Evolutionary conservation across 2,797 vertebrate species (phyloP).

Genomic region (Hydrolagus colliei): DNA sequence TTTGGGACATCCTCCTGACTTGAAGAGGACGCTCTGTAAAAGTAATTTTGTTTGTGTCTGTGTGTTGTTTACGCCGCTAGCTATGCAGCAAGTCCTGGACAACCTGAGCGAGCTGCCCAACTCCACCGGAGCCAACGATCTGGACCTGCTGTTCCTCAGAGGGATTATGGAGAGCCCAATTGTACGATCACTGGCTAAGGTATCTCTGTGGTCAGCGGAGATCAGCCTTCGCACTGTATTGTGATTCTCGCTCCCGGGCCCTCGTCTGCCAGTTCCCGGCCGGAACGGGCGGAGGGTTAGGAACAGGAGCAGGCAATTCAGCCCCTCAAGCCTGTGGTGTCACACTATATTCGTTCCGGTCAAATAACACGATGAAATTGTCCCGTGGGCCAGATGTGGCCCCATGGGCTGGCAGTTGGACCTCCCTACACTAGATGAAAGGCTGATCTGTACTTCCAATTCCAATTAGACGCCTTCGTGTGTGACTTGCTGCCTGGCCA

Average conservation of each 20-base stretch:
- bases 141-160: slow-evolving; percentile 91
- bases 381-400: too few relatives aligned
- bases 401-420: too few relatives aligned
- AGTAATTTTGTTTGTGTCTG: not conserved
- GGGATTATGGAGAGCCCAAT: slow-evolving; percentile 96
- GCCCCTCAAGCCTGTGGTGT: not conserved
- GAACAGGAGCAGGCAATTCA: too few relatives aligned
- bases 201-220: slow-evolving; percentile 35
- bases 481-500: too few relatives aligned
- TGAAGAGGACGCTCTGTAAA: not conserved
- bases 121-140: slow-evolving; percentile 78
- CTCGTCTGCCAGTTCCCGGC: not conserved
- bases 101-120: slow-evolving; percentile 81
- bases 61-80: slow-evolving; percentile 46
- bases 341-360: too few relatives aligned
- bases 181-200: slow-evolving; percentile 64
- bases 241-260: too few relatives aligned
- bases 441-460: too few relatives aligned
- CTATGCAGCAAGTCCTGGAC: slow-evolving; percentile 88
- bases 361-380: too few relatives aligned
- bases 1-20: too few relatives aligned
- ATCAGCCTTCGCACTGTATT: not conserved
- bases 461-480: too few relatives aligned
- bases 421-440: too few relatives aligned
- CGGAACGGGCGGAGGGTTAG: not conserved